Evolutionary conservation across 92 coral and sea anemone genomes (phyloP).

Genomic region (Epizoanthus rinbou): DNA sequence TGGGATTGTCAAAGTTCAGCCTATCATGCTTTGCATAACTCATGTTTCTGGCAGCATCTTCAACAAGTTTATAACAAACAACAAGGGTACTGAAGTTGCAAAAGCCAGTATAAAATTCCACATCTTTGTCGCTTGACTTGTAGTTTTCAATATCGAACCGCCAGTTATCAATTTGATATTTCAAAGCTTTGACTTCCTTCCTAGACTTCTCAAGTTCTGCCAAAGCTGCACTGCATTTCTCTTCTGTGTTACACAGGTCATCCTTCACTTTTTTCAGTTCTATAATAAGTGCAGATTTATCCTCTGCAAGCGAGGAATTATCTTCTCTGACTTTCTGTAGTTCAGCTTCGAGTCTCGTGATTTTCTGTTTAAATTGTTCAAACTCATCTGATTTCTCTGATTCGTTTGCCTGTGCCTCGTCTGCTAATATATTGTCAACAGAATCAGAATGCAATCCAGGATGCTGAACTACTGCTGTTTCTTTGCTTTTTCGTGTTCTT

Average conservation of each 20-base stretch:
- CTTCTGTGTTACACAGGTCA: not conserved
- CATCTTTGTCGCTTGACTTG: constrained; percentile 43
- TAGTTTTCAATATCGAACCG: constrained; percentile 40
- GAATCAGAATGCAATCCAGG: too few relatives aligned
- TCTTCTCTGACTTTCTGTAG: not conserved
- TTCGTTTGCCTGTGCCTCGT: not conserved
- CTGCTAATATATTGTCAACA: too few relatives aligned
- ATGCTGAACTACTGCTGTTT: too few relatives aligned
- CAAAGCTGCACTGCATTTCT: not conserved
- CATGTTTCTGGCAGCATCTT: constrained; percentile 15
- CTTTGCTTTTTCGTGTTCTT: too few relatives aligned
- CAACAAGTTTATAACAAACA: constrained; percentile 27
- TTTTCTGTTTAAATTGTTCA: not conserved
- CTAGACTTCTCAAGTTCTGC: constrained; percentile 14
- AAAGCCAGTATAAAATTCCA: constrained; percentile 45
- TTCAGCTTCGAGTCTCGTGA: not conserved
- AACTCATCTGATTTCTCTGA: not conserved
- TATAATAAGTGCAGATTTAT: not conserved
- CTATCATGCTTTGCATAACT: constrained; percentile 20
- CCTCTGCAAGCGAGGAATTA: not conserved
- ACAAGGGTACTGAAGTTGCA: constrained; percentile 16
- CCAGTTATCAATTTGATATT: constrained; percentile 26
- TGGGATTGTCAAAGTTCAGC: not conserved
- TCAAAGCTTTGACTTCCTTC: constrained; percentile 4
- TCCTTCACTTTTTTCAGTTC: constrained; percentile 3